Evolutionary conservation across 2,797 vertebrate species (phyloP), one percentile per base, ranked within the genome.

Genomic region (Anisognathus igniventris): DNA sequence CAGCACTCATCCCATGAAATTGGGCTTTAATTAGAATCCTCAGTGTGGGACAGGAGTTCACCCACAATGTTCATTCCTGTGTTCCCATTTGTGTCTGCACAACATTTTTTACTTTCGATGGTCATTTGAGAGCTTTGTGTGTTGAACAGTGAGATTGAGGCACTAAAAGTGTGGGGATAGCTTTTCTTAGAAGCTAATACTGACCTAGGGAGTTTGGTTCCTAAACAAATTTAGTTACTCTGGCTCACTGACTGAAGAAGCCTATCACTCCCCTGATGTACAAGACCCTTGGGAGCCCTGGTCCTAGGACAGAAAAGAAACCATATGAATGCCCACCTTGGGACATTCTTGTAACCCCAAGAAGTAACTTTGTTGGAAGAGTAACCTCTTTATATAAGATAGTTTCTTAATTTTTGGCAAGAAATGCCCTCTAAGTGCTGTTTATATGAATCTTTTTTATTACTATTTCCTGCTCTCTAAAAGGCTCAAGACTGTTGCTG

Each of bases 21-120:
- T 45, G 21, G 35, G 28, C 39, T 93, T 85, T 67, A 33, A 10
- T 70, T 51, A 28, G 30, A 68, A 39, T 53, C 54, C 30, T n/a
- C 40, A 53, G 12, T 2, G 3, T 60, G 48, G 39, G 16, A 25
- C 75, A 35, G 28, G 65, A 74, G 22, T 47, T 90, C 12, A 53
- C n/a, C 22, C 25, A 24, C 0, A 0, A 39, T 35, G 20, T 33
- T 35, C 47, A 33, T 47, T 48, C 23, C 45, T 64, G 18, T 33
- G 27, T 65, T 65, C 53, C 33, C 57, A 12, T 45, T 66, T 35
- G 23, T 40, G 25, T 51, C 44, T 54, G n/a, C 25, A 25, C 22
- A 24, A 7, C 0, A 3, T 12, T 42, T 87, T 56, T 71, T 31
- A 39, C 21, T 67, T 88, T 33, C 0, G 0, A 2, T 27, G 22